These are phyloP conservation scores for Apotomis capreana DNA, from an alignment of 2,888 invertebrate genomes.

Conservation along the genomic window DNA sequence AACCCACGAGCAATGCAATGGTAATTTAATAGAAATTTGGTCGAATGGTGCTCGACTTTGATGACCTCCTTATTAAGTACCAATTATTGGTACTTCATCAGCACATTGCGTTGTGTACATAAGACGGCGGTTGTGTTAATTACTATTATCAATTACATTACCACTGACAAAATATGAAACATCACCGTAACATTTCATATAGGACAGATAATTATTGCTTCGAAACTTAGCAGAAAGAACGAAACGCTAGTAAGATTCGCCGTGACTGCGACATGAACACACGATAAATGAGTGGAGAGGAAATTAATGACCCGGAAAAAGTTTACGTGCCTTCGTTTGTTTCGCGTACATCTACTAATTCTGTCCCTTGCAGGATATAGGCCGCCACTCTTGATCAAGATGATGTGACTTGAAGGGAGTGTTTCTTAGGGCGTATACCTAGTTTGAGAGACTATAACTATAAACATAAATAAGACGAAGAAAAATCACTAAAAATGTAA, in stretches of 20 bases:
- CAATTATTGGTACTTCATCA: too few relatives aligned
- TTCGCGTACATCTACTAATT: conserved; percentile 43
- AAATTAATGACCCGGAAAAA: conserved; percentile 68
- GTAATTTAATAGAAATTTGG: too few relatives aligned
- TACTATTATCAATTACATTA: too few relatives aligned
- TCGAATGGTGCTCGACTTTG: too few relatives aligned
- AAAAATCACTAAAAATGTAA: too few relatives aligned
- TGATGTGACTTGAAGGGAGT: neutral
- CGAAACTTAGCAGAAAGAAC: conserved; percentile 22
- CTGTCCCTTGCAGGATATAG: conserved; percentile 25
- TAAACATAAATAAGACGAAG: too few relatives aligned
- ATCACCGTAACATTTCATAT: conserved; percentile 14
- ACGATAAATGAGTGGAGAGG: conserved; percentile 63
- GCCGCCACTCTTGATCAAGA: conserved; percentile 5
- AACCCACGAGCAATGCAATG: too few relatives aligned
- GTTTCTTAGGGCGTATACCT: neutral
- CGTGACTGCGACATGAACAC: conserved; percentile 42
- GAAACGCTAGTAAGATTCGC: conserved; percentile 38
- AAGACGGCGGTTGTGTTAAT: too few relatives aligned
- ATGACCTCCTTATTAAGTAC: too few relatives aligned
- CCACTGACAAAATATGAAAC: too few relatives aligned
- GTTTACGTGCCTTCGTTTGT: conserved; percentile 56
- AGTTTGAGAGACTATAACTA: too few relatives aligned
- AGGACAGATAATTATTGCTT: conserved; percentile 19
- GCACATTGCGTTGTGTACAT: too few relatives aligned